Evolutionary conservation across 2,113 vertebrate species (phyloP), one percentile per base, ranked within the genome.

Genomic region (Holacanthus passer): DNA sequence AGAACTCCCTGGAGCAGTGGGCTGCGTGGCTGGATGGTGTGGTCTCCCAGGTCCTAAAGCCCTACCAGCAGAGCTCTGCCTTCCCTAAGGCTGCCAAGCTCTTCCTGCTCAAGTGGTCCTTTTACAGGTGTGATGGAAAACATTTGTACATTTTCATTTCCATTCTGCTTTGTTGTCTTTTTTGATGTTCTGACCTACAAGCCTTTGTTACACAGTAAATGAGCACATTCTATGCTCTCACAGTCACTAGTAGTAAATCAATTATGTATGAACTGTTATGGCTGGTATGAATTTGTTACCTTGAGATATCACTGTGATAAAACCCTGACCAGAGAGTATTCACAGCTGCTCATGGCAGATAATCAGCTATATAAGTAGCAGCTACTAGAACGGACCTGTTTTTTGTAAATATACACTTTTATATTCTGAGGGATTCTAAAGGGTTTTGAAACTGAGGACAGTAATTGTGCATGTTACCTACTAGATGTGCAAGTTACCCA

Each of bases 1-100:
- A 98, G 94, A 98, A 98, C 91, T 98, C 97, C 1, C 91, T 98
- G 86, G 97, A 98, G 89, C 97, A 98, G 91, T 98, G 97, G 97
- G 97, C 97, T 0, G 96, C 95, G 22, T 98, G 97, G 97, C 95
- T 98, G 80, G 97, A 98, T 1, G 92, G 96, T 0, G 97, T 98
- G 5, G 97, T 98, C 69, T 96, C 96, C 88, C 97, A 97, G 85
- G 96, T 98, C 84, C 93, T 98, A 43, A 98, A 98, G 90, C 97
- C 97, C 59, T 97, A 98, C 91, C 97, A 97, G 87, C 95, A 96
- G 72, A 97, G 96, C 74, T 76, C 96, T 0, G 93, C 96, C 82
- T 97, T 98, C 77, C 95, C 97, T 9, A 97, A 96, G 79, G 97
- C 97, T 0, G 97, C 97, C 75, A 98, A 98, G 83, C 97, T 97